phyloP scores from a whole-genome alignment of 2,797 vertebrate genomes.

The Bradypodion ventrale region DNA sequence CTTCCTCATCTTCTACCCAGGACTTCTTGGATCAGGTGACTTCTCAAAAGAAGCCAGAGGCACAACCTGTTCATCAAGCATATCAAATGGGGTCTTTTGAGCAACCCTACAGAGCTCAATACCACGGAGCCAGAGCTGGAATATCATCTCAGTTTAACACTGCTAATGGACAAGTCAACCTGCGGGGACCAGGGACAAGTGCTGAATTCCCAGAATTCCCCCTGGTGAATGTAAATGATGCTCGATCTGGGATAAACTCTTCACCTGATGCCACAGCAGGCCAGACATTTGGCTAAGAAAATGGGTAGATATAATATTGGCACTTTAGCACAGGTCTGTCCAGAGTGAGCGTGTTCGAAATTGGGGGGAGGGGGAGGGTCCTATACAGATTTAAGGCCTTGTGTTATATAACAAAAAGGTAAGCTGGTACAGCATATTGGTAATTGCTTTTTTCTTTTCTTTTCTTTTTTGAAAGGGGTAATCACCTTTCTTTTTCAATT shows the following conservation, averaged over 20 bases:
- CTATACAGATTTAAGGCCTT: slow-evolving; percentile 79
- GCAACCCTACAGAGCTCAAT: slow-evolving; percentile 95
- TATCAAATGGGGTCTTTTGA: slow-evolving; percentile 97
- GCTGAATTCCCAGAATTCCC: slow-evolving; percentile 97
- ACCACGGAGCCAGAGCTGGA: slow-evolving; percentile 89
- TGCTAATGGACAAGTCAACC: slow-evolving; percentile 95
- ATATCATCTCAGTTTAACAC: slow-evolving; percentile 92
- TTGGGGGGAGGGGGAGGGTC: slow-evolving; percentile 78
- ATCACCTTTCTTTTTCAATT: slow-evolving; percentile 74
- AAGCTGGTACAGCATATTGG: slow-evolving; percentile 80
- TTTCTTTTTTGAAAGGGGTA: slow-evolving; percentile 53
- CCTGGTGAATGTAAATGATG: slow-evolving; percentile 94
- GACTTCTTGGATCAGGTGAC: slow-evolving; percentile 98
- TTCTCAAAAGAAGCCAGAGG: slow-evolving; percentile 95
- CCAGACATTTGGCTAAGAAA: slow-evolving; percentile 94
- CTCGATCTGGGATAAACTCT: slow-evolving; percentile 94
- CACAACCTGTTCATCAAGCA: slow-evolving; percentile 91
- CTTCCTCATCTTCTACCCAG: slow-evolving; percentile 91
- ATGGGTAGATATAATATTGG: slow-evolving; percentile 79
- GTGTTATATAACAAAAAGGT: slow-evolving; percentile 75
- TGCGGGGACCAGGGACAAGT: slow-evolving; percentile 88
- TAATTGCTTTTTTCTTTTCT: slow-evolving; percentile 66
- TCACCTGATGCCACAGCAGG: slow-evolving; percentile 94
- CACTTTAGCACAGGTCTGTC: slow-evolving; percentile 94
- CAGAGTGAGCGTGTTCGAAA: slow-evolving; percentile 80